Evolutionary conservation across 2,113 vertebrate genomes (phyloP).

Genomic region (Ceuthmochares aereus): DNA sequence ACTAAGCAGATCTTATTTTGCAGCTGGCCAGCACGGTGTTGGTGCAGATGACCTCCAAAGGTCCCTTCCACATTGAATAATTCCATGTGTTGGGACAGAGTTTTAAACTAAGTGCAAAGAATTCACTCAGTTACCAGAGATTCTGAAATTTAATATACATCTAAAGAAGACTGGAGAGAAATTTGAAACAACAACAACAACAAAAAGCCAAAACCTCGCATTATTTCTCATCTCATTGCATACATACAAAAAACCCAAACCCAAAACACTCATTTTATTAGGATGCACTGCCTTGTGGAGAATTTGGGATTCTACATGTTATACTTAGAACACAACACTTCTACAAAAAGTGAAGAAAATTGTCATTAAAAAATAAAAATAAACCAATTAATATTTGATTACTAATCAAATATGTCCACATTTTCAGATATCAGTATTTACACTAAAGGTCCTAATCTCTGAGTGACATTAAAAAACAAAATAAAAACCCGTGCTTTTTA

Average conservation of each 20-base stretch:
- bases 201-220: background rate
- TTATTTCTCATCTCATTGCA: background rate
- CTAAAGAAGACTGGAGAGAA: background rate
- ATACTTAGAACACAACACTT: background rate
- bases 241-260: background rate
- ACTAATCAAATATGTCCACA: background rate
- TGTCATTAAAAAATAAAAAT: background rate
- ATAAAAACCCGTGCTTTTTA: background rate
- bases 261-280: background rate
- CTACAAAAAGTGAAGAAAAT: background rate
- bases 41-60: background rate
- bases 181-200: background rate
- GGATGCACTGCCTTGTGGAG: background rate
- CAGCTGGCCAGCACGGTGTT: rapidly evolving
- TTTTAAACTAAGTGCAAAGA: background rate
- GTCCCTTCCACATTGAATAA: background rate
- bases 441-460: background rate
- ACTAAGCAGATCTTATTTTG: background rate
- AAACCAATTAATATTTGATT: background rate
- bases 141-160: background rate
- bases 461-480: background rate
- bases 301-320: background rate
- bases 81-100: background rate
- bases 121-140: background rate
- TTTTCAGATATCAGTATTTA: background rate